Conservation (phyloP, 1,140 invertebrate species). For the Drosophila sechellia region DNA sequence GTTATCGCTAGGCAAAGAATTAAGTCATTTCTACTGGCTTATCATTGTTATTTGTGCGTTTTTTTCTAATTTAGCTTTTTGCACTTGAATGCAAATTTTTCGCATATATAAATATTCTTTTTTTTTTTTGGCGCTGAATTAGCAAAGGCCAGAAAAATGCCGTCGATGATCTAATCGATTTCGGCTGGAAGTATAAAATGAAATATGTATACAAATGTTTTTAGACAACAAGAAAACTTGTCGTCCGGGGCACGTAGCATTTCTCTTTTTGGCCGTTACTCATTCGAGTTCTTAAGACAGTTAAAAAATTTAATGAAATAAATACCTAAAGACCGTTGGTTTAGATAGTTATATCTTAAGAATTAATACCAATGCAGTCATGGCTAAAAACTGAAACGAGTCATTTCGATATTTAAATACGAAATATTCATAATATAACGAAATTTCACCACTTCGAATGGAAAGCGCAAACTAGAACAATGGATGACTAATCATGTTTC, state of each 20-base stretch:
- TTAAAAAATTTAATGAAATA: conserved; percentile 7
- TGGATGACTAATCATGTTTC: conserved; percentile 39
- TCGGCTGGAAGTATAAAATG: conserved; percentile 41
- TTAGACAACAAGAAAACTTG: conserved; percentile 5
- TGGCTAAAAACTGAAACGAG: conserved; percentile 5
- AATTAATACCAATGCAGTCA: conserved; percentile 7
- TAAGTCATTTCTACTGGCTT: conserved; percentile 43
- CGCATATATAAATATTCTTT: conserved; percentile 33
- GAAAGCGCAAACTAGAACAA: conserved; percentile 2
- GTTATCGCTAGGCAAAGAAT: conserved; percentile 27
- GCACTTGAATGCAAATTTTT: conserved; percentile 72
- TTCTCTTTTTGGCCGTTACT: conserved; percentile 42
- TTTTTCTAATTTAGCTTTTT: conserved; percentile 40
- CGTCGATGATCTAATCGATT: conserved; percentile 70
- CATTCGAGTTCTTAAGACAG: conserved; percentile 32
- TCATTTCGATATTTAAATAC: not conserved
- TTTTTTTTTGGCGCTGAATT: conserved; percentile 35
- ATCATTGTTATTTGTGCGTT: conserved; percentile 23
- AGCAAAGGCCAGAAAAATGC: conserved; percentile 41
- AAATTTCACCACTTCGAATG: not conserved
- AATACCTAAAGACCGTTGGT: conserved; percentile 38
- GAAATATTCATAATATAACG: conserved; percentile 3
- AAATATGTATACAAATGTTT: conserved; percentile 5
- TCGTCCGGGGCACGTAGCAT: conserved; percentile 52
- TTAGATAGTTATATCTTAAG: conserved; percentile 18